Percentiles rank a stretch among this genome's conserved stretches.
These are phyloP conservation scores for Pegoplata infirma DNA, from an alignment of 2,888 invertebrate species.

Conservation along the genomic window DNA sequence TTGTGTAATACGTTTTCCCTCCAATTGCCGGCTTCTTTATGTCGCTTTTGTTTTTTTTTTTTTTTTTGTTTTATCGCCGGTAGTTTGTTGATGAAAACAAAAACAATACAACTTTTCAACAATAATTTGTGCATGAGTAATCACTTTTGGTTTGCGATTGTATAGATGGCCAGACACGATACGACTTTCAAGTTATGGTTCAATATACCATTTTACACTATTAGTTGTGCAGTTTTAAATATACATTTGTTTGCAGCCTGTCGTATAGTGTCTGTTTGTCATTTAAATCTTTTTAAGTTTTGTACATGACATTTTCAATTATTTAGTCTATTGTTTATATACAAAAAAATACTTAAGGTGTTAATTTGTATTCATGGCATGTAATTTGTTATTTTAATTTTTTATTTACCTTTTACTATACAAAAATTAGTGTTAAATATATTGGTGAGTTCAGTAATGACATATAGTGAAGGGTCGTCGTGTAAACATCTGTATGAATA, in stretches of 20 bases:
- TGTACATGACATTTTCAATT: slow-evolving; percentile 26
- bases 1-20: slow-evolving; percentile 6
- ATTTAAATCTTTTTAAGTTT: background rate
- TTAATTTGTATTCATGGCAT: slow-evolving; percentile 40
- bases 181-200: too few species aligned
- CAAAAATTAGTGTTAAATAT: slow-evolving; percentile 21
- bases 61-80: slow-evolving; percentile 6
- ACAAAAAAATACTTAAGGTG: slow-evolving; percentile 6
- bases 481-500: too few species aligned
- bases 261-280: too few species aligned
- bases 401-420: slow-evolving; percentile 14
- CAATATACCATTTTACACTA: too few species aligned
- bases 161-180: too few species aligned
- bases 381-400: slow-evolving; percentile 22
- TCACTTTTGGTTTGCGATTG: too few species aligned
- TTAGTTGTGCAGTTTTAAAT: too few species aligned
- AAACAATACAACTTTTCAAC: background rate
- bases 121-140: background rate
- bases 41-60: too few species aligned
- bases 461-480: background rate
- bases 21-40: slow-evolving; percentile 18
- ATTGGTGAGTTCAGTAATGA: background rate
- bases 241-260: too few species aligned
- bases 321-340: background rate
- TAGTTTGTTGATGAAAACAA: background rate